Conservation (phyloP, 2,113 vertebrate genomes). For the Chamaetylas fuelleborni region DNA sequence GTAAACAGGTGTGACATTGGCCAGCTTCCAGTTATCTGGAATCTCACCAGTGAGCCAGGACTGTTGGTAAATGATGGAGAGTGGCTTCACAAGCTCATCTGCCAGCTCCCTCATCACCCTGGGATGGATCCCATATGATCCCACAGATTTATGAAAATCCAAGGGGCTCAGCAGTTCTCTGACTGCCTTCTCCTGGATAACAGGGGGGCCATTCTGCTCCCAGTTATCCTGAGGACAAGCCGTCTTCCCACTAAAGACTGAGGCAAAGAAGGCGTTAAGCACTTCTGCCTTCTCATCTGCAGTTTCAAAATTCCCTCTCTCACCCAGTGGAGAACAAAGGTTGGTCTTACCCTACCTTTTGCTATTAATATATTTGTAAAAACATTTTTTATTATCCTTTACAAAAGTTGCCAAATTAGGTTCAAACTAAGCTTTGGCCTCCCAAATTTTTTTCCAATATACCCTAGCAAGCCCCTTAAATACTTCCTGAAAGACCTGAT, state of each 20-base stretch:
- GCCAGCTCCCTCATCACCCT: neutral
- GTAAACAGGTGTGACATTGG: rapidly evolving
- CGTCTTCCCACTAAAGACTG: neutral
- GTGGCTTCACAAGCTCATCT: neutral
- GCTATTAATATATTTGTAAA: neutral
- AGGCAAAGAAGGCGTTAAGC: neutral
- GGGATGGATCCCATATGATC: too few species aligned
- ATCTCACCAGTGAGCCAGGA: neutral
- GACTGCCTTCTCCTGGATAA: too few species aligned
- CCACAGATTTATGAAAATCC: neutral
- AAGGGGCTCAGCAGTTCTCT: neutral
- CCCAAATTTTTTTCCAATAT: too few species aligned
- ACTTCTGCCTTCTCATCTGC: neutral
- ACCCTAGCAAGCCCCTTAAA: neutral
- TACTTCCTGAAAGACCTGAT: neutral
- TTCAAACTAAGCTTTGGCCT: neutral
- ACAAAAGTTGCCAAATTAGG: neutral
- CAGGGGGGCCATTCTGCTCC: neutral
- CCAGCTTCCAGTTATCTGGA: neutral
- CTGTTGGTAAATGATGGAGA: neutral
- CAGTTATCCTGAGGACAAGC: too few species aligned
- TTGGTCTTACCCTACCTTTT: neutral
- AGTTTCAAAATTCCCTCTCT: too few species aligned
- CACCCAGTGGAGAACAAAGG: neutral
- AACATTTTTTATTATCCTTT: neutral